Percentiles rank a stretch among this genome's conserved stretches.
Evolutionary conservation across 2,113 vertebrate genomes (phyloP).

Genomic region (Suncus etruscus): DNA sequence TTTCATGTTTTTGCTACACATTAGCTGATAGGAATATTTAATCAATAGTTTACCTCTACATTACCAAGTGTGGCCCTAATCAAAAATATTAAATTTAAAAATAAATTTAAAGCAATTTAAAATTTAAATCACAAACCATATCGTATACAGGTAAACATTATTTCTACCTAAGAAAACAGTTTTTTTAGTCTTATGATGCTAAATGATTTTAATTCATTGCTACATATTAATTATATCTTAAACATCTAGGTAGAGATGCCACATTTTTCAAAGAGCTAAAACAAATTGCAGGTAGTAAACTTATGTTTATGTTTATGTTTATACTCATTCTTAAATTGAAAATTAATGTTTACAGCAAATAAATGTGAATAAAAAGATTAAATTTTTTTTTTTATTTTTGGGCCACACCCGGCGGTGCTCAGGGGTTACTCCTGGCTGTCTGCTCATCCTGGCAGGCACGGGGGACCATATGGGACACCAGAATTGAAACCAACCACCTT

Average conservation of each 20-base stretch:
- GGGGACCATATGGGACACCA: no score
- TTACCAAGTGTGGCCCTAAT: no score
- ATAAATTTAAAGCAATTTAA: slow-evolving; percentile 21
- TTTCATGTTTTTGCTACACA: not conserved
- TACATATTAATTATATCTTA: slow-evolving; percentile 3
- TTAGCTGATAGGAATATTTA: not conserved
- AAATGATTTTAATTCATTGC: slow-evolving; percentile 29
- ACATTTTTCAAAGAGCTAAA: slow-evolving; percentile 27
- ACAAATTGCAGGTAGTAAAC: not conserved
- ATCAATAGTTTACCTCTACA: not conserved
- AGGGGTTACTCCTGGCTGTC: no score
- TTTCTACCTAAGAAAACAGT: not conserved
- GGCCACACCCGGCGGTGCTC: no score
- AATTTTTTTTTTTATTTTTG: no score
- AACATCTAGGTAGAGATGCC: not conserved
- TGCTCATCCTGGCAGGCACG: no score
- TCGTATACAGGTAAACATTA: not conserved
- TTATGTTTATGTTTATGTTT: not conserved
- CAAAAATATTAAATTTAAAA: not conserved
- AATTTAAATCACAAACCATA: slow-evolving; percentile 13
- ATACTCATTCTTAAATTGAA: not conserved
- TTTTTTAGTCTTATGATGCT: slow-evolving; percentile 14
- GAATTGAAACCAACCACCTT: no score
- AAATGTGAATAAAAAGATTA: slow-evolving; percentile 14
- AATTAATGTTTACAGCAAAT: not conserved